A percentile compares a stretch with the other conserved stretches of the same genome.
Conservation (phyloP, 2,113 vertebrate species). For the Acanthisitta chloris region DNA sequence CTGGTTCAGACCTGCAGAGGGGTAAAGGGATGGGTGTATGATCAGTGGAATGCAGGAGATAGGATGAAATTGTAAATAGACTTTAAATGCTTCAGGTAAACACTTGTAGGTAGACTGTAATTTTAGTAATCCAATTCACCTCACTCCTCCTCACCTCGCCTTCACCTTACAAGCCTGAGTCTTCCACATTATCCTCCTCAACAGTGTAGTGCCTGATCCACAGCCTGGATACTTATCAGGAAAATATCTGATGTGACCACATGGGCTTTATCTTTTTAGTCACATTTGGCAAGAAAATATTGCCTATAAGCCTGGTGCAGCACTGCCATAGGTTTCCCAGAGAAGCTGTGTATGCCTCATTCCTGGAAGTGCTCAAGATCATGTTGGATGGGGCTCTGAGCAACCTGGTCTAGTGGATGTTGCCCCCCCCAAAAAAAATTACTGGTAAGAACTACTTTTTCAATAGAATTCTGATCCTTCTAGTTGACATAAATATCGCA, state of each 20-base stretch:
- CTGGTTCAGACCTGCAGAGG: not conserved
- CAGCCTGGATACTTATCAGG: not conserved
- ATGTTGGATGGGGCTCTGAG: not conserved
- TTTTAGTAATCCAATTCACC: not conserved
- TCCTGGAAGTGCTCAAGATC: not conserved
- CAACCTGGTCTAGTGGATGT: not conserved
- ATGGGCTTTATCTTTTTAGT: not conserved
- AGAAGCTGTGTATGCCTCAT: not conserved
- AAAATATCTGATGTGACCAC: rapidly evolving
- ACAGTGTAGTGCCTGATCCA: not conserved
- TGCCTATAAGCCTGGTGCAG: not conserved
- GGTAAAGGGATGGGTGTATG: not conserved
- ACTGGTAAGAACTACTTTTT: not conserved
- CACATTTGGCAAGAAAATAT: not conserved
- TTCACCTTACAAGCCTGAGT: not conserved
- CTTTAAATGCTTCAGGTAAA: not conserved
- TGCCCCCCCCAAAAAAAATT: too few species aligned
- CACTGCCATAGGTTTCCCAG: not conserved
- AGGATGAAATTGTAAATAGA: not conserved
- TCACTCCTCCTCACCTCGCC: not conserved
- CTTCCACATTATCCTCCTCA: not conserved
- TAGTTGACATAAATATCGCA: not conserved
- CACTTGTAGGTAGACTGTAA: not conserved
- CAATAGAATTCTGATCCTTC: not conserved
- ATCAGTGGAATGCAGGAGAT: not conserved